Base-by-base conservation (phyloP, 2,888 invertebrate species). In the Oscheius onirici region DNA sequence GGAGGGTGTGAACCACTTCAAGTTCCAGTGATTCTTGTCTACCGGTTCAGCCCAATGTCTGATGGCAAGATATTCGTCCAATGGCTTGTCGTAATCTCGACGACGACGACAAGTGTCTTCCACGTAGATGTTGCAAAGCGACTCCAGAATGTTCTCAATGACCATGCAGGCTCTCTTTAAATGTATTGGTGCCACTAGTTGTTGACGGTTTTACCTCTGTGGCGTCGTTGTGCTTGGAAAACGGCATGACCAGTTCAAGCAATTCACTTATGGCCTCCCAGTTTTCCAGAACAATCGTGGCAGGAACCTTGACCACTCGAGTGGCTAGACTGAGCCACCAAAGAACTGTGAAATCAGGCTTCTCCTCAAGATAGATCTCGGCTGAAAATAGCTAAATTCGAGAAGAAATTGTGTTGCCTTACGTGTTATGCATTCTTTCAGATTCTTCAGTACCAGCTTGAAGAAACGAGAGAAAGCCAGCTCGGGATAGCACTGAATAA, bases 1-100 rank as follows among this genome's bases (percentile, higher is more conserved):
- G 24, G 90, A 91, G 0, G 95, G 94, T 57, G 92, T 89, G 34
- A 93, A 93, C 94, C 94, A 95, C 49, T 91, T 89, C 22, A 94
- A 89, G 8, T 91, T 90, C 20, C 92, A 89, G 28, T 92, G 90
- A 69, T 92, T 90, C 22, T 93, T 88, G 80, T 92, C 89, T 20
- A 92, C 91, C 0, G 92, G 90, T 72, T 91, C 90, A 0, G 94
- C 95, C 95, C 95, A 96, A 79, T 94, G 92, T 88, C 90, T 87
- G 66, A 94, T 90, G 11, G 93, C 92, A 54, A 93, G 89, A 89
- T 92, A 92, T 71, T 92, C 91, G 71, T 91, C 90, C 0, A 92
- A 90, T 0, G 92, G 92, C 46, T 90, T 89, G 22, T 91, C 91
- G 82, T 91, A 92, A 74, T 28, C 17, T 3, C 15, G 20, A 6